Conservation (phyloP, 2,888 invertebrate genomes). For the Lasiommata megera region DNA sequence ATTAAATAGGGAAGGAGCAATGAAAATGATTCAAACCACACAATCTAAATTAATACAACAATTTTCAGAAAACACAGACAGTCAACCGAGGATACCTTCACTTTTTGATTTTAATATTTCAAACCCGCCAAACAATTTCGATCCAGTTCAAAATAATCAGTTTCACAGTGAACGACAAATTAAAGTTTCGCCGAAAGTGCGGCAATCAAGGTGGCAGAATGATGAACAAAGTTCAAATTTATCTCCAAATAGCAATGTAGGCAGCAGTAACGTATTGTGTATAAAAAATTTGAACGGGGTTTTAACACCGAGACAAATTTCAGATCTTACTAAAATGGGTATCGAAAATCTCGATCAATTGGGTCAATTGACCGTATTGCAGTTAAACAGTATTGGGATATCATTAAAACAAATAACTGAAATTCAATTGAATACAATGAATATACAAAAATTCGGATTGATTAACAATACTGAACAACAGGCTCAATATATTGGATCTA, state of each 20-base stretch:
- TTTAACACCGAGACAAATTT: slow-evolving; percentile 79
- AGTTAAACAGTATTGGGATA: slow-evolving; percentile 82
- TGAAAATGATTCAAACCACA: slow-evolving; percentile 77
- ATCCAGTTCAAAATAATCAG: slow-evolving; percentile 51
- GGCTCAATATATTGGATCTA: slow-evolving; percentile 45
- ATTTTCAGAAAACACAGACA: slow-evolving; percentile 58
- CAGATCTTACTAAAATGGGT: slow-evolving; percentile 81
- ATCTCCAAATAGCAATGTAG: slow-evolving; percentile 52
- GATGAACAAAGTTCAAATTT: slow-evolving; percentile 55
- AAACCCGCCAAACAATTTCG: slow-evolving; percentile 56
- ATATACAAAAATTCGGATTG: slow-evolving; percentile 79
- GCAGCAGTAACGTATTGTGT: slow-evolving; percentile 69
- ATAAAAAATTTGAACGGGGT: slow-evolving; percentile 82
- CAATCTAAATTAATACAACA: slow-evolving; percentile 71
- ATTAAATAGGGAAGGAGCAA: slow-evolving; percentile 88
- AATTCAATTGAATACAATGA: slow-evolving; percentile 83
- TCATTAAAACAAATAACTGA: slow-evolving; percentile 82
- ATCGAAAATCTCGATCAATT: slow-evolving; percentile 83
- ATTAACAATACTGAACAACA: slow-evolving; percentile 58
- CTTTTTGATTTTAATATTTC: slow-evolving; percentile 73
- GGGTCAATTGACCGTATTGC: slow-evolving; percentile 82
- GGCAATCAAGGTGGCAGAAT: slow-evolving; percentile 77
- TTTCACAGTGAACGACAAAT: slow-evolving; percentile 61
- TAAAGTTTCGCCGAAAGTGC: slow-evolving; percentile 69
- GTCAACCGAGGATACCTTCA: slow-evolving; percentile 57